Evolutionary conservation across 2,797 vertebrate genomes (phyloP), one percentile per base, ranked within the genome.

Genomic region (Micromesistius poutassou): DNA sequence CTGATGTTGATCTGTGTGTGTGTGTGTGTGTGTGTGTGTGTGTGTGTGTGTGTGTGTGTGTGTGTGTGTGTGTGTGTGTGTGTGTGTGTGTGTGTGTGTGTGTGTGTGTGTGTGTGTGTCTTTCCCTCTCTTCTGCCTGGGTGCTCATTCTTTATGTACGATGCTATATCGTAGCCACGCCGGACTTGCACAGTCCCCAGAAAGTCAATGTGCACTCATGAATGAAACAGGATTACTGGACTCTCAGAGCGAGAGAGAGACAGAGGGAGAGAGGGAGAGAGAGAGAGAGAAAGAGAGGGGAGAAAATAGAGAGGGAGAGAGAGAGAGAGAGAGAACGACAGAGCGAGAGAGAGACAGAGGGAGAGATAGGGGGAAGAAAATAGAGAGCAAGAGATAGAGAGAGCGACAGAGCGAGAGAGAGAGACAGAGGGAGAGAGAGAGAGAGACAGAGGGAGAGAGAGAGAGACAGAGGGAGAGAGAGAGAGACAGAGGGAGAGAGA

Each of bases 191-290:
- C 84, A 75, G 84, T 84, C 78, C 82, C 22, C 73, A 78, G 55
- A 80, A 73, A 84, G 83, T 77, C 42, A 33, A 79, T 87, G 88
- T 88, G 87, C 84, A 85, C 80, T 91, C 88, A 93, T 87, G 85
- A 93, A 93, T 89, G 89, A 90, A 93, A 94, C 81, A 87, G 84
- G 88, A 94, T 92, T 92, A 93, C 74, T 80, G 74, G 82, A 89
- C 87, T 86, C 77, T 75, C 8, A 14, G 19, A 70, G 25, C 33
- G 55, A 74, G 33, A 74, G 30, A 68, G 68, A 80, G 76, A 82
- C 70, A 76, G 78, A 38, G 68, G 74, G 76, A 77, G 31, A n/a
- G 76, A 77, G 30, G n/a, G 46, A 73, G 76, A 77, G 28, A n/a
- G 46, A 73, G 71, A 55, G 46, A 30, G 28, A 9, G 73, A 74